Base-by-base conservation (phyloP, 1,140 invertebrate genomes). In the Liolophura sinensis region DNA sequence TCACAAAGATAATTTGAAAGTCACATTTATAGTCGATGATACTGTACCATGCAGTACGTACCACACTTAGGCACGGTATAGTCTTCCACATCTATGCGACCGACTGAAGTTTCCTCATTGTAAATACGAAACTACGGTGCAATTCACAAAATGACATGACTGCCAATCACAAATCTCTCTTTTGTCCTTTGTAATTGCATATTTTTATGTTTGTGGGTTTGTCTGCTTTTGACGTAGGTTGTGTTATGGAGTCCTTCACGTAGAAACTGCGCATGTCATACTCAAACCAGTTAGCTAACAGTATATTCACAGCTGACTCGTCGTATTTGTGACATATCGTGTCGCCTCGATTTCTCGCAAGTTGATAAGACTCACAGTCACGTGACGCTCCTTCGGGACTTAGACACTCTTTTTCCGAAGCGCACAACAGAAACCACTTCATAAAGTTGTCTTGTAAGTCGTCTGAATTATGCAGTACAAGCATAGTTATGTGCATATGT, bases 291-390 rank as follows among this genome's bases (percentile, higher is more conserved):
- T 67, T 68, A 16, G 64, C 61, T 20, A 78, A 49, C 1, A 78
- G 67, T 24, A 78, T 66, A 55, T 78, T 78, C 9, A 76, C 61
- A 49, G 71, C 73, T 16, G 77, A 76, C 58, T 77, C 68, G 46
- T 78, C 77, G 54, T 69, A 76, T 1, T 69, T 58, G 66, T 78
- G 77, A 52, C 77, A 78, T 56, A 66, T 62, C 46, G 68, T 73
- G 60, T 71, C 74, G 12, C 50, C n/a, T 50, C n/a, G 20, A 22
- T 66, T 57, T 24, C 52, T 67, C 15, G 58, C 62, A 16, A 59
- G 18, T 11, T 24, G 47, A 14, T 57, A 57, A 20, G 24, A 31
- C 58, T 76, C 70, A 50, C 71, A 74, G 1, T 46, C 25, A 0
- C 51, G 18, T 18, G 52, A n/a, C 6, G 72, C 51, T 1, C 69